Conservation (phyloP, 2,113 vertebrate genomes). For the Azemiops feae region DNA sequence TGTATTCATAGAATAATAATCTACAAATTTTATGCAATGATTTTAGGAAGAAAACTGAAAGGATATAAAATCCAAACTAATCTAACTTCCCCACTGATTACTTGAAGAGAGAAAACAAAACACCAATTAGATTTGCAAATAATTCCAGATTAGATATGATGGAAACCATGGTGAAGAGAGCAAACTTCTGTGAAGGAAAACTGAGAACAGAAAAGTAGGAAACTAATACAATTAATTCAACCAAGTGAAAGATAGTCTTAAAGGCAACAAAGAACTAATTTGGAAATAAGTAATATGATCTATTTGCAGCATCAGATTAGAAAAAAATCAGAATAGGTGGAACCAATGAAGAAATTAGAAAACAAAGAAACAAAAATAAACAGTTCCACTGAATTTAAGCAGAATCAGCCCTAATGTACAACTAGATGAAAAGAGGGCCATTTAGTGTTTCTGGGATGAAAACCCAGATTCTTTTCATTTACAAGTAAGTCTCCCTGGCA, state of each 20-base stretch:
- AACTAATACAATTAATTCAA: neutral
- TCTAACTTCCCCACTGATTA: neutral
- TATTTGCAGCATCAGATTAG: neutral
- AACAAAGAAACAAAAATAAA: neutral
- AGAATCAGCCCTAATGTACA: neutral
- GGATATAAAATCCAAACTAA: neutral
- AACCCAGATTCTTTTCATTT: neutral
- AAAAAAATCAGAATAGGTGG: neutral
- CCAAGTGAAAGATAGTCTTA: neutral
- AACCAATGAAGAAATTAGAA: neutral
- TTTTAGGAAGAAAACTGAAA: neutral
- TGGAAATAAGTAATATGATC: neutral
- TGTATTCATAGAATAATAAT: neutral
- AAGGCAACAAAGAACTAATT: neutral
- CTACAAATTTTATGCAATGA: neutral
- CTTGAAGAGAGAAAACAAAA: neutral
- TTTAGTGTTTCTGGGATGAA: neutral
- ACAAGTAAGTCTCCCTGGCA: neutral
- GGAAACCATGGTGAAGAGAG: neutral
- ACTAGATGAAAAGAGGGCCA: neutral
- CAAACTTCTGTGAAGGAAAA: neutral
- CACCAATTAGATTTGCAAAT: constrained; percentile 12
- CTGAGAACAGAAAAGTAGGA: neutral
- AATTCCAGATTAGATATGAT: neutral
- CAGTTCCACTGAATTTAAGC: neutral